These are phyloP conservation scores for Phymanthus crucifer DNA, from an alignment of 92 coral and sea anemone genomes.

Conservation along the genomic window DNA sequence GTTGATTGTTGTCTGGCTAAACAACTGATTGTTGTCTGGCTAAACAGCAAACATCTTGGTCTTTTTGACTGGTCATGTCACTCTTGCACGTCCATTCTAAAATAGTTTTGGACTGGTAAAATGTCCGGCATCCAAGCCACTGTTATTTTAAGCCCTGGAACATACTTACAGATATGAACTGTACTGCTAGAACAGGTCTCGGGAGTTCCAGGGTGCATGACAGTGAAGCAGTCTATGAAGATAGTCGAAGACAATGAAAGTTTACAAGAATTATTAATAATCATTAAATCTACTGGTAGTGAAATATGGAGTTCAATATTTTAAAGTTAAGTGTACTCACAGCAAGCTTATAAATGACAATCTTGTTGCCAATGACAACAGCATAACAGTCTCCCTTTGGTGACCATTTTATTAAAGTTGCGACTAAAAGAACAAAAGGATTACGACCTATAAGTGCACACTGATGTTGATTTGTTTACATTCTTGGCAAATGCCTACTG, in stretches of 20 bases:
- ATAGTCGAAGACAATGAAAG: not conserved
- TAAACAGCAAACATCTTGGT: no score
- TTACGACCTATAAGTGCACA: not conserved
- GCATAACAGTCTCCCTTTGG: conserved; percentile 95
- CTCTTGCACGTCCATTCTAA: no score
- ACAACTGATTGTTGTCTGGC: no score
- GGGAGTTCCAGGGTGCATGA: conserved; percentile 79
- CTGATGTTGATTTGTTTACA: not conserved
- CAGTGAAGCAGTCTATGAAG: conserved; percentile 86
- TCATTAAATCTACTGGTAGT: not conserved
- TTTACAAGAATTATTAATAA: not conserved
- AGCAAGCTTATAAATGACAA: conserved; percentile 87
- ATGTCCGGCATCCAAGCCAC: no score
- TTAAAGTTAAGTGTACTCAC: conserved; percentile 52
- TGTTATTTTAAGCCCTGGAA: no score
- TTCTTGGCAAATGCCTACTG: not conserved
- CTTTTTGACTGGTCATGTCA: no score
- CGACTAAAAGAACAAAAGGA: conserved; percentile 53
- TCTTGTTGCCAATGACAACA: conserved; percentile 82
- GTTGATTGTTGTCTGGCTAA: not conserved
- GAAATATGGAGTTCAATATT: no score
- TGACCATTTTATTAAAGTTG: conserved; percentile 89
- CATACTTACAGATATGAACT: conserved; percentile 69
- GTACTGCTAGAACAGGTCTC: conserved; percentile 80
- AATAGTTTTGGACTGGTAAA: no score